Evolutionary conservation across 2,888 invertebrate genomes (phyloP), one percentile per base, ranked within the genome.

Genomic region (Muschampia plurimacula): DNA sequence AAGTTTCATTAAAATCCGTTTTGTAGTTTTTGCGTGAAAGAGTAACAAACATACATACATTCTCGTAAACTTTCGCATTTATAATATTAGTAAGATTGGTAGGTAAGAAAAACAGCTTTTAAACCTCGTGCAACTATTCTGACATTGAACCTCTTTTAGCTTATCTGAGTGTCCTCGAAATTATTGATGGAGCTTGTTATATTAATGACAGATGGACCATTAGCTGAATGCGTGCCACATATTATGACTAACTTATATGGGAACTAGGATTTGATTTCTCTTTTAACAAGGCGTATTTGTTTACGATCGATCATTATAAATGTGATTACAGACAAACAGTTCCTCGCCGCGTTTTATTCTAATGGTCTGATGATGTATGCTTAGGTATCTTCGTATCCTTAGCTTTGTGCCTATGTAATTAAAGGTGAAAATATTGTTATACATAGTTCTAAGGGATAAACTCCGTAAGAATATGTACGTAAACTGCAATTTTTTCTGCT

Each of bases 171-270:
- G 67, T 67, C 67, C 57, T 67, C 41, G 67, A 67, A 57, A 57
- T 57, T 15, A 41, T 67, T 57, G 39, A 67, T 46, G 46, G 46
- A 28, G 22, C 57, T 22, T 28, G 8, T 28, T 12, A 57, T 41
- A 41, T 57, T 57, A 41, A 41, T 67, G 41, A 36, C 36, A 55
- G 66, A 66, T 55, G 66, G 15, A 15, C 66, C 66, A 66, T 66
- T 66, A 66, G 15, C 36, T 10, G 36, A 36, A 39, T 36, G 52
- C 39, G 60, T 32, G 13, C 5, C n/a, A 60, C 7, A 28, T 80
- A 79, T 77, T 84, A 78, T 67, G 59, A 74, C 72, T 13, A 60
- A 74, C 87, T 78, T 84, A 82, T 82, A 85, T 76, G 87, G 89
- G 74, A 81, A 82, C 84, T 82, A 82, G 85, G 74, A 76, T 74